phyloP scores from a whole-genome alignment of 2,888 invertebrate species.

The Dascillus cervinus region DNA sequence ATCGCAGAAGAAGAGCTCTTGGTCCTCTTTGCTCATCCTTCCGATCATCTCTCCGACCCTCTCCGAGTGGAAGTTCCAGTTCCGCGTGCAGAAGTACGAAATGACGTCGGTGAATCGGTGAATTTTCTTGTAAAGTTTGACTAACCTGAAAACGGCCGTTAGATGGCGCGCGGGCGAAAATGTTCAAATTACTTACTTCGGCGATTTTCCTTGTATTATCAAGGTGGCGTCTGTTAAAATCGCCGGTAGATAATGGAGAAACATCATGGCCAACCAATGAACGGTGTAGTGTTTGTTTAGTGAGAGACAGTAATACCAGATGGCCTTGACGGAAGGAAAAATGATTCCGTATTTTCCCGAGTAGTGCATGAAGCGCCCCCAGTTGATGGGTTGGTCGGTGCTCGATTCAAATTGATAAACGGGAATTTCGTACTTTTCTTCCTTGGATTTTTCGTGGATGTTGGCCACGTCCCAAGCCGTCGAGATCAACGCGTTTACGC shows the following conservation, averaged over 20 bases:
- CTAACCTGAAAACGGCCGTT: slow-evolving; percentile 61
- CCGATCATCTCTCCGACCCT: slow-evolving; percentile 53
- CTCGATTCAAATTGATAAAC: slow-evolving; percentile 87
- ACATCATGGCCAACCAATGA: slow-evolving; percentile 53
- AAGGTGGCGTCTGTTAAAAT: slow-evolving; percentile 51
- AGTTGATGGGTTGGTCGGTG: slow-evolving; percentile 72
- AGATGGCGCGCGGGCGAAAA: too few relatives aligned
- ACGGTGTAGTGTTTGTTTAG: slow-evolving; percentile 52
- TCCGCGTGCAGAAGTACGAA: slow-evolving; percentile 65
- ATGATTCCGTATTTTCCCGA: slow-evolving; percentile 49
- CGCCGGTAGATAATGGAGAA: slow-evolving; percentile 61
- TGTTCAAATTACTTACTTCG: slow-evolving; percentile 44
- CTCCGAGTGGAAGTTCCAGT: slow-evolving; percentile 61
- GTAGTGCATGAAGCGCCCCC: slow-evolving; percentile 58
- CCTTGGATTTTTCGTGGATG: slow-evolving; percentile 13
- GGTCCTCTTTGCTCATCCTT: slow-evolving; percentile 44
- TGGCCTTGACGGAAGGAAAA: slow-evolving; percentile 55
- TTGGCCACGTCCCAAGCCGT: slow-evolving; percentile 61
- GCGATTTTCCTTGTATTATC: slow-evolving; percentile 50
- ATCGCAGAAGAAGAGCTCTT: slow-evolving; percentile 64
- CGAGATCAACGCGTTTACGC: slow-evolving; percentile 74
- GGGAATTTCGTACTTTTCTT: slow-evolving; percentile 44
- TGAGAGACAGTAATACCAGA: slow-evolving; percentile 64
- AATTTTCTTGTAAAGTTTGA: slow-evolving; percentile 71
- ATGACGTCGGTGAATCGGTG: slow-evolving; percentile 68